Percentiles rank a stretch among this genome's conserved stretches.
Conservation (phyloP, 2,113 vertebrate genomes). For the Ancistrus triradiatus region DNA sequence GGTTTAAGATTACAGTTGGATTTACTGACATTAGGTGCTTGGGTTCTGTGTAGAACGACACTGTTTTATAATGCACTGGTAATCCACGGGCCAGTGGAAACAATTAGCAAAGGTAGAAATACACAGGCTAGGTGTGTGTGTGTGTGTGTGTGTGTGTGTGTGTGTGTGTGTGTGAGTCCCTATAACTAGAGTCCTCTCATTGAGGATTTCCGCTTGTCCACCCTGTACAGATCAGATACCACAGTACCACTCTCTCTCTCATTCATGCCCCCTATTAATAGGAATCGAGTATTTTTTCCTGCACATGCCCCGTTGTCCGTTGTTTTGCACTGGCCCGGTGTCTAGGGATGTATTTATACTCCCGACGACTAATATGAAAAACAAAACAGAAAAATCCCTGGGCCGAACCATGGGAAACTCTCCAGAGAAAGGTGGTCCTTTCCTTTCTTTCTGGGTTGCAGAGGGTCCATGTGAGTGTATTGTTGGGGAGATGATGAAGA, state of each 20-base stretch:
- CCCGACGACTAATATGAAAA: neutral
- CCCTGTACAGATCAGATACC: slow-evolving; percentile 10
- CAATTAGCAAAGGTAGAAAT: no score
- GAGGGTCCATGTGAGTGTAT: slow-evolving; percentile 8
- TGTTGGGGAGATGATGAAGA: neutral
- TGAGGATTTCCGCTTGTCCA: slow-evolving; percentile 35
- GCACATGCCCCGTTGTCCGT: neutral
- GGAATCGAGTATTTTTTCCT: slow-evolving; percentile 6
- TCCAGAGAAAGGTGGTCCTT: slow-evolving; percentile 10
- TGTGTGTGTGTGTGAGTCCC: slow-evolving; percentile 18
- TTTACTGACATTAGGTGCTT: no score
- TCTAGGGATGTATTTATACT: slow-evolving; percentile 3
- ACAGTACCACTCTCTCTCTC: neutral
- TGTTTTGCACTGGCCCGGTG: slow-evolving; percentile 25
- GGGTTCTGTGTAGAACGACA: no score
- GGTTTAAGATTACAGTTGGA: no score
- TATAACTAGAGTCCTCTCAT: slow-evolving; percentile 22
- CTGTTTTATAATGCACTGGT: no score
- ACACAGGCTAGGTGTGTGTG: no score
- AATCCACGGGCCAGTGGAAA: no score
- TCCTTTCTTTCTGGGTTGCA: slow-evolving; percentile 11
- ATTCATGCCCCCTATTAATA: slow-evolving; percentile 24
- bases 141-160: slow-evolving; percentile 11
- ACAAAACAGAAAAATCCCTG: neutral
- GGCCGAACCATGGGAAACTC: neutral